These are phyloP conservation scores for Operophtera brumata DNA, from an alignment of 2,888 invertebrate species.

Conservation along the genomic window DNA sequence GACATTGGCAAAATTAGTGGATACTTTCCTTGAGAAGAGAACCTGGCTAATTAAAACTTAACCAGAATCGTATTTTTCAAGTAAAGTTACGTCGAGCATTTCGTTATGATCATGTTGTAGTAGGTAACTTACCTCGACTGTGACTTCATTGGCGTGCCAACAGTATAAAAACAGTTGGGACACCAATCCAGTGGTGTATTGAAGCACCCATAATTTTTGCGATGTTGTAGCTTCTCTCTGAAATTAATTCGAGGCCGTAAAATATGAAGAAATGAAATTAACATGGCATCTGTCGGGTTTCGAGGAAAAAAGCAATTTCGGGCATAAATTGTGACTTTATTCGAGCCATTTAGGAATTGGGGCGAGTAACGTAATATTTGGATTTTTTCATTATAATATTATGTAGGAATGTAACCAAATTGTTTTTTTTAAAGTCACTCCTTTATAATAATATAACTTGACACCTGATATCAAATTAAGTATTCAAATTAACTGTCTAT, in stretches of 20 bases:
- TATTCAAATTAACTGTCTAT: too few relatives aligned
- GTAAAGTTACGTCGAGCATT: too few relatives aligned
- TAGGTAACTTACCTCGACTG: slow-evolving; percentile 42
- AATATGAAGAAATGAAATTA: slow-evolving; percentile 14
- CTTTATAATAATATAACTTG: too few relatives aligned
- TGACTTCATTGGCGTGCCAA: slow-evolving; percentile 64
- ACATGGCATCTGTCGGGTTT: slow-evolving; percentile 16
- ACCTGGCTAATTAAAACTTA: too few relatives aligned
- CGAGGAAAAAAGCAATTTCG: slow-evolving; percentile 14
- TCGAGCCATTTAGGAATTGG: slow-evolving; percentile 6
- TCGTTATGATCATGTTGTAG: too few relatives aligned
- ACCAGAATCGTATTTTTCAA: too few relatives aligned
- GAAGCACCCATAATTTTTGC: slow-evolving; percentile 55
- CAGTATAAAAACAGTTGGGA: slow-evolving; percentile 61
- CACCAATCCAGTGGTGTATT: slow-evolving; percentile 49
- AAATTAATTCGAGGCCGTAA: slow-evolving; percentile 16
- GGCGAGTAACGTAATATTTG: neutral
- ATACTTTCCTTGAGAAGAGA: too few relatives aligned
- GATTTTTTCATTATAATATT: neutral
- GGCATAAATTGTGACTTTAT: slow-evolving; percentile 12
- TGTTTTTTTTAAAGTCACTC: too few relatives aligned
- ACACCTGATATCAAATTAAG: too few relatives aligned
- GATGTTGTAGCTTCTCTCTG: slow-evolving; percentile 47
- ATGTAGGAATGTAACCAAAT: too few relatives aligned
- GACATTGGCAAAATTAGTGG: too few relatives aligned